Conservation (phyloP, 2,797 vertebrate species). For the Triplophysa yarkandensis region DNA sequence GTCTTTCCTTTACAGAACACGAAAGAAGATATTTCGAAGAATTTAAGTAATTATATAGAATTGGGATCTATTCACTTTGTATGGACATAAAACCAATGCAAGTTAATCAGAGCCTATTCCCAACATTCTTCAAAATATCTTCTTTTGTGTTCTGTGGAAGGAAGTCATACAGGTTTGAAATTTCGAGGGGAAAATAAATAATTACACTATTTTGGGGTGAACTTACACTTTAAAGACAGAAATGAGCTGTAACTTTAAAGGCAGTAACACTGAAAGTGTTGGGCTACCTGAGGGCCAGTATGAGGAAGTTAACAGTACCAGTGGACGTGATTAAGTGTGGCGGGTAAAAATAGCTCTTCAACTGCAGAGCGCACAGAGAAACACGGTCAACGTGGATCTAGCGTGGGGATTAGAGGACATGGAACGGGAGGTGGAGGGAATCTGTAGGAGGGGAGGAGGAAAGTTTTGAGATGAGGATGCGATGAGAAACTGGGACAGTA, state of each 20-base stretch:
- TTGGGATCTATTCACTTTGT: too few relatives aligned
- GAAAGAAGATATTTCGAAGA: too few relatives aligned
- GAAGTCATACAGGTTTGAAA: too few relatives aligned
- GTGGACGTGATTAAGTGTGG: slow-evolving; percentile 56
- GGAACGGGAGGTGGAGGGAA: slow-evolving; percentile 33
- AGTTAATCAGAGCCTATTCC: too few relatives aligned
- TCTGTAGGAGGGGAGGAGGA: slow-evolving; percentile 12
- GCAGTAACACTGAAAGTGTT: not conserved
- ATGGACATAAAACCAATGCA: too few relatives aligned
- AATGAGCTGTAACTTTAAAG: not conserved
- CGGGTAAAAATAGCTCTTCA: slow-evolving; percentile 62
- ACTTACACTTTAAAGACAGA: too few relatives aligned
- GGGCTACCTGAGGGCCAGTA: slow-evolving; percentile 8
- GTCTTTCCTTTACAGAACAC: too few relatives aligned
- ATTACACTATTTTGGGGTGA: too few relatives aligned
- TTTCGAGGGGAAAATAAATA: too few relatives aligned
- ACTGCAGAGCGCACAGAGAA: slow-evolving; percentile 52
- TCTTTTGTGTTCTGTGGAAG: too few relatives aligned
- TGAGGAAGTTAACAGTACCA: slow-evolving; percentile 1
- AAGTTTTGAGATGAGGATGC: slow-evolving; percentile 35
- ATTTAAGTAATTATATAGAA: too few relatives aligned
- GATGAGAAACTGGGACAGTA: slow-evolving; percentile 22
- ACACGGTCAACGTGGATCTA: slow-evolving; percentile 56
- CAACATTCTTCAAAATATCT: too few relatives aligned
- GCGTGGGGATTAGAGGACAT: slow-evolving; percentile 55